Evolutionary conservation across 2,113 vertebrate species (phyloP), one percentile per base, ranked within the genome.

Genomic region (Nicator chloris): DNA sequence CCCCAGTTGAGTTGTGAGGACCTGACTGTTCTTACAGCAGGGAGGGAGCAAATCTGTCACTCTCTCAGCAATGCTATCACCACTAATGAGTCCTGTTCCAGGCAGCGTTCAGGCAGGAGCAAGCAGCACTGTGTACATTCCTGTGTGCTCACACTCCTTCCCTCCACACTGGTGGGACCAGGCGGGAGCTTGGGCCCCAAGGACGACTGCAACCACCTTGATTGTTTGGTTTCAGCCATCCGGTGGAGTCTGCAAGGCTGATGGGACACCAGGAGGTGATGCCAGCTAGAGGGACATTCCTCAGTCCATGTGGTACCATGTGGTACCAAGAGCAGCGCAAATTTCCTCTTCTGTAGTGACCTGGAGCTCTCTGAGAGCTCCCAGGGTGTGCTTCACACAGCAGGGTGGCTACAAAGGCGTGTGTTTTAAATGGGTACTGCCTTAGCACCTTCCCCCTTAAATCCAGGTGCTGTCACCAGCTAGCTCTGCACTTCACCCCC

Each of bases 341-440:
- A 61, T 31, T 42, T 72, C n/a, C 30, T 75, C 31, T 56, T 37
- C 53, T 59, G 16, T 16, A 37, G 50, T 1, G 6, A 15, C 24
- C 56, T 37, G 0, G 1, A 57, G 49, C 28, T 73, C 1, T 0
- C 27, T 0, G 3, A 49, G 59, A 44, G 26, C 13, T 75, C 44
- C 50, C 45, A 47, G 42, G 33, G 24, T 2, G 9, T 24, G 35
- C 57, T 70, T 57, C 51, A 11, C 40, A 44, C 39, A 66, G n/a
- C 49, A n/a, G 40, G 27, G 37, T 24, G 56, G 21, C 27, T 33
- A 11, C 35, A 70, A 17, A 86, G 23, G 19, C 2, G 5, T 0
- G 2, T 23, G 28, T 45, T 68, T 8, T 18, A 60, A 30, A 64
- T 0, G 7, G 0, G 7, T 5, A 9, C 27, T 65, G 45, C 57